Evolutionary conservation across 2,888 invertebrate species (phyloP).

Genomic region (Dolomedes plantarius): DNA sequence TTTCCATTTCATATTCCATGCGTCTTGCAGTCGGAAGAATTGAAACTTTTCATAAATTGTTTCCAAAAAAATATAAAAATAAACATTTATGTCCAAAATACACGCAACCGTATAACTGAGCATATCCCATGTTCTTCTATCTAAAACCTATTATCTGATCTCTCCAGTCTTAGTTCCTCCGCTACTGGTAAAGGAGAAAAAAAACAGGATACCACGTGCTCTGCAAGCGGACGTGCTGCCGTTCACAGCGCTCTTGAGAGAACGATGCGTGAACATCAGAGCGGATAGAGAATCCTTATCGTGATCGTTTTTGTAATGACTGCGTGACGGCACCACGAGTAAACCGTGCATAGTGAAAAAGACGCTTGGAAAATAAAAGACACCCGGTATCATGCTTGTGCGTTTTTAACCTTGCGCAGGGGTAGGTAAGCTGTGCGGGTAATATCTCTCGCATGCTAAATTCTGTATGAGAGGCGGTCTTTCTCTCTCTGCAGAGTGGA

Average conservation of each 20-base stretch:
- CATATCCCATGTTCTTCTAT: neutral
- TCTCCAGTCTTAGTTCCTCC: too few relatives aligned
- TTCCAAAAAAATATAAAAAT: too few relatives aligned
- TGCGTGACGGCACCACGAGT: conserved; percentile 8
- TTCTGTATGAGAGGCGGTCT: neutral
- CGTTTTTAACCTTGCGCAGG: neutral
- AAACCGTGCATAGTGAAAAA: neutral
- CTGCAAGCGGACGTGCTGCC: neutral
- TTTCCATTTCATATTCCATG: too few relatives aligned
- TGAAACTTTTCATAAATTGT: too few relatives aligned
- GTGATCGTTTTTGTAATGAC: neutral
- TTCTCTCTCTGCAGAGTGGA: too few relatives aligned
- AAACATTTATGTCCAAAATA: neutral
- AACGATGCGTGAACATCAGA: conserved; percentile 4
- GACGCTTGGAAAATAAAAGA: neutral
- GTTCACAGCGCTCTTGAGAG: neutral
- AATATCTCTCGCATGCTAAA: neutral
- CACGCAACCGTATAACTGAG: neutral
- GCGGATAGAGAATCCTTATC: neutral
- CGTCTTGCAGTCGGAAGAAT: too few relatives aligned
- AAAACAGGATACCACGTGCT: neutral
- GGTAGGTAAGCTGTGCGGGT: neutral
- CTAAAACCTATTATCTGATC: neutral
- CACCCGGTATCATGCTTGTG: neutral
- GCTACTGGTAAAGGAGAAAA: neutral